Percentiles rank a stretch among this genome's conserved stretches.
Conservation (phyloP, 2,797 vertebrate species). For the Gymnothorax javanicus region DNA sequence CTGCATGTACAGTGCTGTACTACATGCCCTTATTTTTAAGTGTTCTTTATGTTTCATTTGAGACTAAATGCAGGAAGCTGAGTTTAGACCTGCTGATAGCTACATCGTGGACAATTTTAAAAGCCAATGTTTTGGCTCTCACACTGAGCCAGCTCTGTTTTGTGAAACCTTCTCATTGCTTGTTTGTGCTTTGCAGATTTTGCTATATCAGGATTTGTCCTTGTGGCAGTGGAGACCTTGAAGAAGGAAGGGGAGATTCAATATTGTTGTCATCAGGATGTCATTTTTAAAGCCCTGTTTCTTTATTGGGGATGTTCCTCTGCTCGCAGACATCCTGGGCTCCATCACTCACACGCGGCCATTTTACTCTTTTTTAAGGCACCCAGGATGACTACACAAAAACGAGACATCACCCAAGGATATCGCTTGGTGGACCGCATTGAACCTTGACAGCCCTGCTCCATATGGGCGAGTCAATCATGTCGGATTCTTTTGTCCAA, state of each 20-base stretch:
- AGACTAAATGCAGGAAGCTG: not conserved
- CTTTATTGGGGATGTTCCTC: not conserved
- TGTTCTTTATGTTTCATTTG: not conserved
- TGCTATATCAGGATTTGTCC: not conserved
- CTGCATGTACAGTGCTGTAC: not conserved
- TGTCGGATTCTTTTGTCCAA: not conserved
- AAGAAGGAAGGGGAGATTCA: not conserved
- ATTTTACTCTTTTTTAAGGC: not conserved
- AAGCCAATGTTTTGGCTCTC: not conserved
- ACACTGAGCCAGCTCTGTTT: not conserved
- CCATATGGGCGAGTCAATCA: not conserved
- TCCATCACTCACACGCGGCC: not conserved
- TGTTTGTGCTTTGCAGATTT: not conserved
- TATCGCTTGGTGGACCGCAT: not conserved
- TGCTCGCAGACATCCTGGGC: not conserved
- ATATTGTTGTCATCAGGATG: not conserved
- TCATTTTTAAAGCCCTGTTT: not conserved
- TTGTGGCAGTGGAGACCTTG: not conserved
- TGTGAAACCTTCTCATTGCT: not conserved
- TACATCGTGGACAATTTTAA: not conserved
- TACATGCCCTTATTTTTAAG: not conserved
- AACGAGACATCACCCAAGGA: not conserved
- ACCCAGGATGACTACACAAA: not conserved
- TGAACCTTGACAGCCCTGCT: not conserved
- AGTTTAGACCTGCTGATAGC: not conserved